Evolutionary conservation across 2,888 invertebrate genomes (phyloP), one percentile per base, ranked within the genome.

Genomic region (Gandaritis pyraliata): DNA sequence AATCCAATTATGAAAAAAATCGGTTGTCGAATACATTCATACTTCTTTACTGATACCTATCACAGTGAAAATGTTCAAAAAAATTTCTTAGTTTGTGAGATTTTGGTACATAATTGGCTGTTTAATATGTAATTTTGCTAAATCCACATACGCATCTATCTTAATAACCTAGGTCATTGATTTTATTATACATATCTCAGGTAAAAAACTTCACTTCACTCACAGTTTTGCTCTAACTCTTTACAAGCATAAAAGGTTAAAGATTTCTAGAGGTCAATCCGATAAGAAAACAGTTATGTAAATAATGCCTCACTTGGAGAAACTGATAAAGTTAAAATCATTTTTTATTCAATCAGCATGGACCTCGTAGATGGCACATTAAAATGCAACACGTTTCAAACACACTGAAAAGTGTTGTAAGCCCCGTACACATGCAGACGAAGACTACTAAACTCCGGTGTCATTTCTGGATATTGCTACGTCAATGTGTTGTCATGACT

Each of bases 401-500:
- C 41, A 29, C 29, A 13, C 41, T 51, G 29, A 51, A 51, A 41
- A 8, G 39, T 13, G 11, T 29, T 41, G 13, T 51, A 29, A 23
- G 13, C 0, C n/a, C 8, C 6, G 13, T 39, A n/a, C n/a, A 6
- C n/a, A 38, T 38, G 39, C n/a, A 12, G 50, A 39, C 16, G 16
- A 50, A 50, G 23, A 39, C 23, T 7, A 39, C 23, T 18, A 39
- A 38, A 39, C 7, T n/a, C n/a, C 30, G 47, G 12, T 16, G 15
- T 33, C 33, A 36, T 13, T n/a, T 47, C 30, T 29, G 30, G n/a
- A 18, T 50, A n/a, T 12, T 2, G 36, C 30, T 38, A 23, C 15
- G 51, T 41, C 23, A 51, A 38, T 39, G 23, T 50, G 18, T 39
- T 51, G 23, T 51, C 51, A 39, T 51, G 41, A 39, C 1, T 51